These are phyloP conservation scores for Stenichneumon culpator DNA, from an alignment of 2,888 invertebrate species.

Conservation along the genomic window DNA sequence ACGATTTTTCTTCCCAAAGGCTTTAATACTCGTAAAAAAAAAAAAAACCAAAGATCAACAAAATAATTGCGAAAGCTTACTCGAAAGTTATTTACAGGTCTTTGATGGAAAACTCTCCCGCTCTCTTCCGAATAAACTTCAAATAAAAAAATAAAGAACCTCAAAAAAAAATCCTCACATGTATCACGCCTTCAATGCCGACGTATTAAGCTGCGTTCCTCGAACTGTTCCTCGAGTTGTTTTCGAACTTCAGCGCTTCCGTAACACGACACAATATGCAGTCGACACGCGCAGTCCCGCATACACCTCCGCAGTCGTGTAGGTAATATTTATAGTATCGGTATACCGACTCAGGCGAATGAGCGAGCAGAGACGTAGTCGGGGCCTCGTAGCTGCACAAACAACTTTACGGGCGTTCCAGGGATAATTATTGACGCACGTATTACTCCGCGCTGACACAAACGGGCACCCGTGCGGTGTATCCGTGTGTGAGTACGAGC, in stretches of 20 bases:
- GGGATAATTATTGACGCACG: conserved; percentile 63
- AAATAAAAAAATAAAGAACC: background rate
- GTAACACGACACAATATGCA: conserved; percentile 2
- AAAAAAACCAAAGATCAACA: background rate
- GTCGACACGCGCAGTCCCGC: background rate
- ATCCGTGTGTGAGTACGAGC: conserved; percentile 1
- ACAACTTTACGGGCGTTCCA: conserved; percentile 59
- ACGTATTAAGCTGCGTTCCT: background rate
- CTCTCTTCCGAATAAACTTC: background rate
- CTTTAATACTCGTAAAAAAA: too few species aligned
- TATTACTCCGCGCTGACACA: background rate
- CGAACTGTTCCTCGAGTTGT: background rate
- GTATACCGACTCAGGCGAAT: conserved; percentile 1
- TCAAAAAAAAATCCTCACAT: background rate
- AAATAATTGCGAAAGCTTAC: background rate
- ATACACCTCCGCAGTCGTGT: background rate
- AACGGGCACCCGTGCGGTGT: background rate
- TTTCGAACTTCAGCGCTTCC: background rate
- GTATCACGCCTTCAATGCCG: background rate
- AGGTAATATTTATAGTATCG: conserved; percentile 14
- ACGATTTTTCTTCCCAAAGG: too few species aligned
- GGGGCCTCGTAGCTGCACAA: conserved; percentile 48
- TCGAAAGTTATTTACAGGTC: background rate
- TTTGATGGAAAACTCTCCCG: background rate
- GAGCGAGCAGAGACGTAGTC: conserved; percentile 18